These are phyloP conservation scores for Nothocercus julius DNA, from an alignment of 2,113 vertebrate genomes.

Conservation along the genomic window DNA sequence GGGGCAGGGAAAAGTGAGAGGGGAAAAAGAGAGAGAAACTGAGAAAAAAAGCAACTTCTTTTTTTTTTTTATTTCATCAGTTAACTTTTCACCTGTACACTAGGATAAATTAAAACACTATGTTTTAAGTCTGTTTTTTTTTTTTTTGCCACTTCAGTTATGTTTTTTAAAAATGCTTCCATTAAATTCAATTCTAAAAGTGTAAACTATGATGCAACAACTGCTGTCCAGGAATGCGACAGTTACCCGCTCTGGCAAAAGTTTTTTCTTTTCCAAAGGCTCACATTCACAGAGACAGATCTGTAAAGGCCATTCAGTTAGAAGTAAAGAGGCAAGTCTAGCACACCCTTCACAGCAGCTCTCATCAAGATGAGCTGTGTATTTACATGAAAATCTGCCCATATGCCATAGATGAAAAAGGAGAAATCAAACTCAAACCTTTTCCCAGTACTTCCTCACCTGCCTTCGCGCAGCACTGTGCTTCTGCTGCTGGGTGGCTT, in stretches of 20 bases:
- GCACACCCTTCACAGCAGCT: conserved; percentile 8
- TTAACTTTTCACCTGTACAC: background rate
- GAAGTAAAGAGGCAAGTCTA: background rate
- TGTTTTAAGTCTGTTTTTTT: background rate
- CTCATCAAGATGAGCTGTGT: background rate
- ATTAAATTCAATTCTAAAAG: background rate
- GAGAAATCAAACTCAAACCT: background rate
- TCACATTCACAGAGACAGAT: background rate
- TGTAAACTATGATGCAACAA: conserved; percentile 5
- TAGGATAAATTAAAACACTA: conserved; percentile 24
- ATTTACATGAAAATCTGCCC: background rate
- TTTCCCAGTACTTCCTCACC: background rate
- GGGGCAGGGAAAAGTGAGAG: background rate
- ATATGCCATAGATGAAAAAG: background rate
- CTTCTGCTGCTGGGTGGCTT: background rate
- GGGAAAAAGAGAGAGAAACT: background rate
- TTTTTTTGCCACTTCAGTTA: background rate
- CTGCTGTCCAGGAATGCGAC: background rate
- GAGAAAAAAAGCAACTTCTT: background rate
- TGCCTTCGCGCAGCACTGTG: background rate
- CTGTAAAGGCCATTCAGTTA: background rate
- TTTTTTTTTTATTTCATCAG: conserved; percentile 14
- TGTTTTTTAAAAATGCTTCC: background rate
- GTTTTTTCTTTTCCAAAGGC: background rate
- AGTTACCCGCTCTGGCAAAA: background rate